Percentiles rank a stretch among this genome's conserved stretches.
phyloP scores from a whole-genome alignment of 2,113 vertebrate genomes.

The Tragelaphus buxtoni region DNA sequence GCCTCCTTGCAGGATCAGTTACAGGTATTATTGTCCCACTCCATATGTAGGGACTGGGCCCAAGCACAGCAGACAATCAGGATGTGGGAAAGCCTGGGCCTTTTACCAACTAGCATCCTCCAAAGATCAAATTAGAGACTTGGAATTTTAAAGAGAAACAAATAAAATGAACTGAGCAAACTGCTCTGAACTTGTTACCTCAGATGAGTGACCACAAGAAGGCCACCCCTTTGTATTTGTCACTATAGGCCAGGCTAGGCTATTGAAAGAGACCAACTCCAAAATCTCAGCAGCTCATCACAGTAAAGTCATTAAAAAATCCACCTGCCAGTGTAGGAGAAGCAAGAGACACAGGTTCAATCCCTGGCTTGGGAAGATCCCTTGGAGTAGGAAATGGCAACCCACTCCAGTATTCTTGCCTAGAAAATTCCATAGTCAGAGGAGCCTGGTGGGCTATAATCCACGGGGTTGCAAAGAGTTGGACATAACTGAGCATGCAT shows the following conservation, averaged over 20 bases:
- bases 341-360: not conserved
- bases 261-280: not conserved
- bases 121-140: constrained; percentile 39
- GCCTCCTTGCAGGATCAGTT: constrained; percentile 21
- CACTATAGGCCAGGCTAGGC: not conserved
- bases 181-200: not conserved
- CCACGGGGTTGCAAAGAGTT: not conserved
- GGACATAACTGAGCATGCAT: not conserved
- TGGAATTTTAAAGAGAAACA: constrained; percentile 53
- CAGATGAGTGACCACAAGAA: not conserved
- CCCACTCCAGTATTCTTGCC: not conserved
- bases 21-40: not conserved
- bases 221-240: not conserved
- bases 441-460: not conserved
- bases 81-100: constrained; percentile 37
- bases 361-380: not conserved
- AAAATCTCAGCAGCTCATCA: not conserved
- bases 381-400: not conserved
- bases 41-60: not conserved
- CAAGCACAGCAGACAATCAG: constrained; percentile 15
- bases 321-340: not conserved
- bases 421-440: not conserved
- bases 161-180: constrained; percentile 7
- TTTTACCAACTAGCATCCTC: constrained; percentile 37
- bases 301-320: not conserved